Percentiles rank a stretch among this genome's conserved stretches.
Conservation (phyloP, 2,888 invertebrate species). For the Psylliodes chrysocephalus region DNA sequence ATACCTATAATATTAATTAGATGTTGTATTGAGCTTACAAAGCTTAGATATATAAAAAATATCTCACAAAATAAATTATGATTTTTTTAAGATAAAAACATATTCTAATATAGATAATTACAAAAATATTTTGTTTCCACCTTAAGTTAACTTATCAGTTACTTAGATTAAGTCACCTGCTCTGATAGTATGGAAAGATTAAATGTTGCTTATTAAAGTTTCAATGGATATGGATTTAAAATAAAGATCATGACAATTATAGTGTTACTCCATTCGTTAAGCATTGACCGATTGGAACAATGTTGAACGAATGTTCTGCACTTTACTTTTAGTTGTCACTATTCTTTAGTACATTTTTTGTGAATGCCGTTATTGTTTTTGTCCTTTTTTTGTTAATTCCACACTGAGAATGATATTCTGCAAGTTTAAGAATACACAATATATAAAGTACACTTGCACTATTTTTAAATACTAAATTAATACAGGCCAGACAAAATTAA, state of each 20-base stretch:
- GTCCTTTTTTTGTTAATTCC: constrained; percentile 41
- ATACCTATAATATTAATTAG: no score
- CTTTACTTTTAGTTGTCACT: constrained; percentile 51
- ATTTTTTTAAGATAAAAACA: no score
- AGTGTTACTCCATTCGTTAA: constrained; percentile 60
- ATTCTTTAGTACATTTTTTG: constrained; percentile 32
- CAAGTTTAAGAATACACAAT: constrained; percentile 44
- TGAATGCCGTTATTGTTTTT: constrained; percentile 37
- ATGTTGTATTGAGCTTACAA: no score
- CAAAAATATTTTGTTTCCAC: no score
- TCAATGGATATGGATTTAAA: constrained; percentile 34
- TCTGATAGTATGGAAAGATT: constrained; percentile 42
- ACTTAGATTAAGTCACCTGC: constrained; percentile 33
- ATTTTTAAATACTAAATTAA: no score
- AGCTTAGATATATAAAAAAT: no score
- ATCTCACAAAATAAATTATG: no score
- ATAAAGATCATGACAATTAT: constrained; percentile 66
- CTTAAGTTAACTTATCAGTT: no score
- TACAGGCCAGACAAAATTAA: no score
- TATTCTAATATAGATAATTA: no score
- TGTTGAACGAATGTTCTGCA: constrained; percentile 52
- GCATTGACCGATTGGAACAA: constrained; percentile 42
- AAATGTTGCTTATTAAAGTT: constrained; percentile 47
- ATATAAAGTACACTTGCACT: no score
- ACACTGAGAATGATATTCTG: constrained; percentile 13